Conservation (phyloP, 2,113 vertebrate species). For the Callocephalon fimbriatum region DNA sequence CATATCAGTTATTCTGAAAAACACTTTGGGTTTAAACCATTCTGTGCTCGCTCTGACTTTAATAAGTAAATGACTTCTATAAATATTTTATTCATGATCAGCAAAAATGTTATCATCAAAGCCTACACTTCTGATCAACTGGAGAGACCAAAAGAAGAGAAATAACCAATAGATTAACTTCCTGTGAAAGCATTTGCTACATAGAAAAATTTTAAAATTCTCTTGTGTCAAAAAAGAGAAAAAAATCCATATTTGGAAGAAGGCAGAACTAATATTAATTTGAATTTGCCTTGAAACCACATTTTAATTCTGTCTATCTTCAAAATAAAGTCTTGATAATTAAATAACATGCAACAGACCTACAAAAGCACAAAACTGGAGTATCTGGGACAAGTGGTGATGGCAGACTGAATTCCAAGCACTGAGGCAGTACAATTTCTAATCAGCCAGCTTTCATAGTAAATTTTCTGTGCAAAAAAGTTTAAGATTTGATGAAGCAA, state of each 20-base stretch:
- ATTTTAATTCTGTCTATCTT: not conserved
- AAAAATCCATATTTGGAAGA: not conserved
- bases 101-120: not conserved
- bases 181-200: not conserved
- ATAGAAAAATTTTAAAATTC: not conserved
- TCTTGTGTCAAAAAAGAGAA: not conserved
- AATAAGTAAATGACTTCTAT: not conserved
- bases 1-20: not conserved
- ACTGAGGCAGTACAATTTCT: not conserved
- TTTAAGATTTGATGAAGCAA: not conserved
- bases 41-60: not conserved
- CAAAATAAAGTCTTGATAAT: not conserved
- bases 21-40: not conserved
- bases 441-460: not conserved
- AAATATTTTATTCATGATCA: not conserved
- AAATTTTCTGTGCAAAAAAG: not conserved
- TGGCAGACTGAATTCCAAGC: not conserved
- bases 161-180: not conserved
- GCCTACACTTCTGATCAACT: not conserved
- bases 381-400: not conserved
- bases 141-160: not conserved
- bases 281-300: not conserved
- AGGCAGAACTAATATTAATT: not conserved
- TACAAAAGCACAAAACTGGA: not conserved
- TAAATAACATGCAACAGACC: not conserved